Conservation (phyloP, 2,888 invertebrate genomes). For the Neoaliturus tenellus region DNA sequence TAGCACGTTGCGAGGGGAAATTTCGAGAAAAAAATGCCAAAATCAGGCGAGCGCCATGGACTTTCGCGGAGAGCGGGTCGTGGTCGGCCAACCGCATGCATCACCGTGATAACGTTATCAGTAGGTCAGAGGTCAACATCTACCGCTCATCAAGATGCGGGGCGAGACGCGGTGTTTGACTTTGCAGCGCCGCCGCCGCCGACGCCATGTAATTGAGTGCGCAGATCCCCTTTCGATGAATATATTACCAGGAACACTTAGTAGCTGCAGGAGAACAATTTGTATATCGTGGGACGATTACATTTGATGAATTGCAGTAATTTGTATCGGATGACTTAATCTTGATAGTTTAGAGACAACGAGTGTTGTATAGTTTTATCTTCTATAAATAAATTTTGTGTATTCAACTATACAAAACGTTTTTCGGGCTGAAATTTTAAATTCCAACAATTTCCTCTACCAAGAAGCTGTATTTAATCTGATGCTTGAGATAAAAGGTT, state of each 20-base stretch:
- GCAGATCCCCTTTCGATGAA: neutral
- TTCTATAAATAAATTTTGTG: no score
- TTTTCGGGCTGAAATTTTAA: no score
- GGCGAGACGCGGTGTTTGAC: neutral
- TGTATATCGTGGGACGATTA: no score
- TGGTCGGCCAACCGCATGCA: neutral
- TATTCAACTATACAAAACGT: no score
- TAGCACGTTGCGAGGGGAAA: neutral
- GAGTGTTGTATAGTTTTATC: no score
- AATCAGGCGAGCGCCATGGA: neutral
- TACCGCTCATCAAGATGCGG: neutral
- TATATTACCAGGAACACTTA: neutral
- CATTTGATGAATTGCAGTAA: no score
- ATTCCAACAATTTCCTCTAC: no score
- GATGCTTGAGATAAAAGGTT: no score
- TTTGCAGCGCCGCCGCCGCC: neutral
- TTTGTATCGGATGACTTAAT: no score
- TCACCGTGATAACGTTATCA: neutral
- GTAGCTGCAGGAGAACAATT: no score
- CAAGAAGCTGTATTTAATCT: no score
- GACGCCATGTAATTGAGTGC: neutral
- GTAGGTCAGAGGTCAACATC: constrained; percentile 11
- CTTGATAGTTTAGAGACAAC: no score
- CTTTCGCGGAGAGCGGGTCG: neutral
- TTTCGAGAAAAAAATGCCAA: neutral